Evolutionary conservation across 2,888 invertebrate genomes (phyloP).

Genomic region (Octodonta nipae): DNA sequence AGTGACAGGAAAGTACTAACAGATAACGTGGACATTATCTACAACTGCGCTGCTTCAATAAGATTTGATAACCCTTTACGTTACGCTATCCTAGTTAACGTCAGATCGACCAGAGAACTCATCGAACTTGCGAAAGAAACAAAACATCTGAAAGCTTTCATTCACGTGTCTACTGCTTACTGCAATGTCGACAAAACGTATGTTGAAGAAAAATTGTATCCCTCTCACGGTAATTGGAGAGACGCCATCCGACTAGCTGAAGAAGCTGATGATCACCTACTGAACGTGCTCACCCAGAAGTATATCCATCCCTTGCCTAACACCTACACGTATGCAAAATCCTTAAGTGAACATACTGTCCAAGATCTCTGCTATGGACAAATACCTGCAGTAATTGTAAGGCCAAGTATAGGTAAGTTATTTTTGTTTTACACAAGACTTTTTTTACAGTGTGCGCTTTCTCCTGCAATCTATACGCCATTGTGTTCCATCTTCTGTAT

Average conservation of each 20-base stretch:
- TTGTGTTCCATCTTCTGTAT: too few species aligned
- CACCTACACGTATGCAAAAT: conserved; percentile 84
- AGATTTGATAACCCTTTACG: conserved; percentile 68
- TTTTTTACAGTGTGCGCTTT: too few species aligned
- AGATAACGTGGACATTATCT: conserved; percentile 52
- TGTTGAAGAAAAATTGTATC: conserved; percentile 1
- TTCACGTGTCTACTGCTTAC: conserved; percentile 80
- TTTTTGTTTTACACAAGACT: too few species aligned
- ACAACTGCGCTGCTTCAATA: conserved; percentile 68
- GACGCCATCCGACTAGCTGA: conserved; percentile 52
- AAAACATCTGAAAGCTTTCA: conserved; percentile 38
- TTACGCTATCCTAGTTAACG: conserved; percentile 48
- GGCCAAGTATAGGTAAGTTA: conserved; percentile 73
- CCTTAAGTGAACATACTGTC: conserved; percentile 69
- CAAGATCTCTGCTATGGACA: conserved; percentile 42
- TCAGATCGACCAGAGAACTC: conserved; percentile 50
- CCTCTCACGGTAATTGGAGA: conserved; percentile 51
- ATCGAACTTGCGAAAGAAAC: conserved; percentile 45
- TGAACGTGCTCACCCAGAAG: conserved; percentile 47
- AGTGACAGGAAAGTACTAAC: conserved; percentile 38
- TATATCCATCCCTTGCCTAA: conserved; percentile 59
- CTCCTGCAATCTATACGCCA: too few species aligned
- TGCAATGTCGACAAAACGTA: conserved; percentile 48
- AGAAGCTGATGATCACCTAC: conserved; percentile 41
- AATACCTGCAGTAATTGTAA: conserved; percentile 62